Conservation (phyloP, 2,113 vertebrate species). For the Vulpes lagopus region DNA sequence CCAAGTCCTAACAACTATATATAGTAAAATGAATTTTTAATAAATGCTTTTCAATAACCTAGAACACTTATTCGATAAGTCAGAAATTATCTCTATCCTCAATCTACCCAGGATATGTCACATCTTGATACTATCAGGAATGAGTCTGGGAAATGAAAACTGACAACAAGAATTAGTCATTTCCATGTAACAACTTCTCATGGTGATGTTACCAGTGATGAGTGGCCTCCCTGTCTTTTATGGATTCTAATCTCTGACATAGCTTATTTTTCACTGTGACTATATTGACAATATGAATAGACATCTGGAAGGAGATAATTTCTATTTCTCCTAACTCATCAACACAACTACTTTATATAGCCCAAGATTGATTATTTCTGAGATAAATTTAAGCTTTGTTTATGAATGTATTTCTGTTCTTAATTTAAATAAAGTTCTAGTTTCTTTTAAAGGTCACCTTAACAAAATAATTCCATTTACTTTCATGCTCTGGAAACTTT, state of each 20-base stretch:
- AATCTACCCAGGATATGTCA: background rate
- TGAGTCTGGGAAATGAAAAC: background rate
- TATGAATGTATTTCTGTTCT: background rate
- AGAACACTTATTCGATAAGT: background rate
- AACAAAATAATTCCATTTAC: background rate
- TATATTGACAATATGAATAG: background rate
- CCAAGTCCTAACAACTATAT: background rate
- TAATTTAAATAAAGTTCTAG: conserved; percentile 22
- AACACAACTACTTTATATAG: background rate
- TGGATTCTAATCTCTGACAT: background rate
- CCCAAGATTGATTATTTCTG: background rate
- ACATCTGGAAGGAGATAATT: background rate
- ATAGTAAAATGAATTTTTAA: background rate
- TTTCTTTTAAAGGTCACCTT: background rate
- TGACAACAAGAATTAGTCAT: background rate
- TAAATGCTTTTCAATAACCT: background rate
- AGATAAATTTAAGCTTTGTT: background rate
- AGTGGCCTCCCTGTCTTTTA: background rate
- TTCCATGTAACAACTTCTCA: background rate
- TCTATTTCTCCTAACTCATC: background rate
- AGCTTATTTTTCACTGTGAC: background rate
- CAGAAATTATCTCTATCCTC: background rate
- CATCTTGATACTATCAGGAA: conserved; percentile 7
- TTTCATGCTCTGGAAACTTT: background rate
- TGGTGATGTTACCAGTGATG: background rate